phyloP scores from a whole-genome alignment of 1,140 invertebrate genomes.

The Drosophila trapezifrons region DNA sequence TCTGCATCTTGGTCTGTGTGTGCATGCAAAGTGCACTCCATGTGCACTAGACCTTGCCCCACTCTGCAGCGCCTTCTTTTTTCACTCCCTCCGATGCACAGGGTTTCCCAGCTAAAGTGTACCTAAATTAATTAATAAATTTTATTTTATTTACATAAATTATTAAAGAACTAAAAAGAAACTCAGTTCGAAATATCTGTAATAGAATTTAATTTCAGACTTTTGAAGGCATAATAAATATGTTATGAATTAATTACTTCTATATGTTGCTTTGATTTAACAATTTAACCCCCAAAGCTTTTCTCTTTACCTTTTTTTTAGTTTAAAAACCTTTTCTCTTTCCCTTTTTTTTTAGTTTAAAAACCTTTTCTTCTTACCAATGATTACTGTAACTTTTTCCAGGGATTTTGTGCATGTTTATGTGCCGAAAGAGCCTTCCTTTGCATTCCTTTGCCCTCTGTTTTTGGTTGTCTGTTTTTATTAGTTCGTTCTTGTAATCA shows the following conservation, averaged over 20 bases:
- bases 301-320: too few species aligned
- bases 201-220: too few species aligned
- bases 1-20: constrained; percentile 20
- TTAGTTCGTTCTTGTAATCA: constrained; percentile 75
- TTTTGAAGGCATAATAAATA: too few species aligned
- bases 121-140: background rate
- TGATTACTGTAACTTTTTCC: background rate
- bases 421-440: constrained; percentile 12
- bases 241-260: too few species aligned
- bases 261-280: too few species aligned
- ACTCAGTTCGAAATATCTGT: too few species aligned
- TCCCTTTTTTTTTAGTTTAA: too few species aligned
- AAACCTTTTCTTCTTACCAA: background rate
- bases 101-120: background rate
- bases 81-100: background rate
- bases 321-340: too few species aligned
- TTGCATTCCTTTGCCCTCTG: constrained; percentile 30
- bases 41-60: constrained; percentile 65
- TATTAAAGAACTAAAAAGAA: too few species aligned
- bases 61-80: constrained; percentile 36
- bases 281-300: too few species aligned
- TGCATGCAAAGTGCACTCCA: constrained; percentile 32
- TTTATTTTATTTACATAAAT: background rate
- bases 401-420: constrained; percentile 18
- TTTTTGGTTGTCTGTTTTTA: constrained; percentile 74